Evolutionary conservation across 1,140 invertebrate genomes (phyloP), one percentile per base, ranked within the genome.

Genomic region (Carposina sasakii): DNA sequence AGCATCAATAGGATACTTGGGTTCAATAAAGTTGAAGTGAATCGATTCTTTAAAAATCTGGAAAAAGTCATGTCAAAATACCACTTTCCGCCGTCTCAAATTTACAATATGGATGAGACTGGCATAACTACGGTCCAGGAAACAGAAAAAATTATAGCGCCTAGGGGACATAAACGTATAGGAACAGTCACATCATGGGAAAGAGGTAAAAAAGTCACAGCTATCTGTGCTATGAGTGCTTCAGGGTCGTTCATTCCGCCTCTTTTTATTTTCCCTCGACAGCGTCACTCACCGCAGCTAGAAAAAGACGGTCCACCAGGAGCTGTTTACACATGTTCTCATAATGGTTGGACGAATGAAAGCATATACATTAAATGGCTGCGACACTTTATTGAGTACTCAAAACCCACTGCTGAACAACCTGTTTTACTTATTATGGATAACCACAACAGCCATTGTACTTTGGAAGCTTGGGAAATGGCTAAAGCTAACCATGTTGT

Each of bases 151-250:
- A 57, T 57, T 44, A 41, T 57, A 26, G 54, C 54, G 12, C 43
- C 30, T 8, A 57, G 52, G 34, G 44, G 49, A 24, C 49, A 21
- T 3, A 45, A 53, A 40, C 36, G 49, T 6, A 46, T 60, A n/a
- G 52, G 50, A 13, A 37, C 49, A 10, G 33, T 46, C 0, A 60
- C 52, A 12, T 45, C 30, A 23, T 56, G 48, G 26, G 54, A 57
- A 37, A 40, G 52, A 39, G 54, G 58, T 23, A 54, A 50, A 15
- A 61, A 23, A 1, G 36, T 56, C 5, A 57, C 54, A 26, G 44
- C 31, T 5, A 48, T 57, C 3, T 61, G 54, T 47, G 51, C 48
- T 28, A 52, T 61, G 39, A 54, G 51, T 26, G 59, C 54, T 41
- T 22, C 48, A 19, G 59, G 54, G 2, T 21, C 16, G 8, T 57